Evolutionary conservation across 2,888 invertebrate genomes (phyloP).

Genomic region (Lingula anatina): DNA sequence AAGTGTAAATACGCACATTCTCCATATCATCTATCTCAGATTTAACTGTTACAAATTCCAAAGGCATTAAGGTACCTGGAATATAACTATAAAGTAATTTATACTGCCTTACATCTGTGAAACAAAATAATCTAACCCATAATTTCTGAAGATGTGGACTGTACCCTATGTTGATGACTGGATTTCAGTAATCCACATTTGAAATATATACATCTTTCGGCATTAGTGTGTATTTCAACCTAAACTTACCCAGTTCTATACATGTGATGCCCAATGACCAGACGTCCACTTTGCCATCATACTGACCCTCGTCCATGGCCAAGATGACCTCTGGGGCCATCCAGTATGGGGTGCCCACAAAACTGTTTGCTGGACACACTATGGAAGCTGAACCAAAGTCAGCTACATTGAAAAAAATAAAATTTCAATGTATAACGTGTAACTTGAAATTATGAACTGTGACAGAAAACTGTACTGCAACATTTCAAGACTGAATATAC

Average conservation of each 20-base stretch:
- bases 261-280: constrained; percentile 98
- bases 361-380: constrained; percentile 96
- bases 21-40: too few relatives aligned
- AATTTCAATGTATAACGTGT: too few relatives aligned
- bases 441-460: too few relatives aligned
- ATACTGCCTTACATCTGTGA: neutral
- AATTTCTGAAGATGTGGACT: neutral
- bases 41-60: too few relatives aligned
- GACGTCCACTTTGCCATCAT: constrained; percentile 98
- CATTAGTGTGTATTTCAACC: neutral
- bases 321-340: constrained; percentile 97
- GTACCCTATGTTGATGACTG: neutral
- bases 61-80: too few relatives aligned
- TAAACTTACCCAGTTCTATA: constrained; percentile 77
- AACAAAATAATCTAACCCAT: neutral
- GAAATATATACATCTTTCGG: neutral
- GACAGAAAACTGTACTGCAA: too few relatives aligned
- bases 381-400: constrained; percentile 98
- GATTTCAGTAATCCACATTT: neutral
- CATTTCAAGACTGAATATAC: too few relatives aligned
- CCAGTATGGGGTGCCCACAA: constrained; percentile 79
- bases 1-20: too few relatives aligned
- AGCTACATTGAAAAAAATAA: constrained; percentile 57
- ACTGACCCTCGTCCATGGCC: constrained; percentile 99
- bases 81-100: too few relatives aligned